Evolutionary conservation across 1,140 invertebrate genomes (phyloP).

Genomic region (Pentalonia nigronervosa): DNA sequence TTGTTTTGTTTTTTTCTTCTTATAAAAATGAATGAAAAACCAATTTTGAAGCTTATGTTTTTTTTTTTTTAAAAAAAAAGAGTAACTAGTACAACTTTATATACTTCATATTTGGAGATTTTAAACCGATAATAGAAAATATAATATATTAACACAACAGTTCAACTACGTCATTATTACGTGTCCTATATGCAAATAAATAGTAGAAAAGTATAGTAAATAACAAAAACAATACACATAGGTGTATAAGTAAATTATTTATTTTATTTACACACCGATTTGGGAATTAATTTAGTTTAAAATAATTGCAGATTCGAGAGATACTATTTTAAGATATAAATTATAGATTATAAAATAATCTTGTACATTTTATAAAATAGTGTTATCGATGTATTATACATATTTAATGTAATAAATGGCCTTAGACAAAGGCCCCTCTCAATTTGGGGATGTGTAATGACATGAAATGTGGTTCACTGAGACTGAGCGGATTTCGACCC

Average conservation of each 20-base stretch:
- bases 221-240: neutral
- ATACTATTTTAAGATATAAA: neutral
- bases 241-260: neutral
- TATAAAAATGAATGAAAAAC: no score
- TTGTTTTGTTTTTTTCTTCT: no score
- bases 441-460: slow-evolving; percentile 26
- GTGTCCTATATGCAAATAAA: neutral
- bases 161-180: neutral
- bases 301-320: neutral
- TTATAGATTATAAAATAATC: neutral
- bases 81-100: no score
- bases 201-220: neutral
- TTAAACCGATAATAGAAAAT: no score
- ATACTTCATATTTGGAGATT: no score
- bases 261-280: neutral
- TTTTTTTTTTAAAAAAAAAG: no score
- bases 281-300: neutral
- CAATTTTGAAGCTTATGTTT: no score
- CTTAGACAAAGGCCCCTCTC: slow-evolving; percentile 19
- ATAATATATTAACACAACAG: neutral
- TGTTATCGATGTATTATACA: neutral
- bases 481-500: slow-evolving; percentile 16
- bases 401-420: slow-evolving; percentile 30
- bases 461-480: slow-evolving; percentile 33
- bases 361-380: neutral